phyloP scores from a whole-genome alignment of 2,113 vertebrate species.

The Leiothrix lutea region DNA sequence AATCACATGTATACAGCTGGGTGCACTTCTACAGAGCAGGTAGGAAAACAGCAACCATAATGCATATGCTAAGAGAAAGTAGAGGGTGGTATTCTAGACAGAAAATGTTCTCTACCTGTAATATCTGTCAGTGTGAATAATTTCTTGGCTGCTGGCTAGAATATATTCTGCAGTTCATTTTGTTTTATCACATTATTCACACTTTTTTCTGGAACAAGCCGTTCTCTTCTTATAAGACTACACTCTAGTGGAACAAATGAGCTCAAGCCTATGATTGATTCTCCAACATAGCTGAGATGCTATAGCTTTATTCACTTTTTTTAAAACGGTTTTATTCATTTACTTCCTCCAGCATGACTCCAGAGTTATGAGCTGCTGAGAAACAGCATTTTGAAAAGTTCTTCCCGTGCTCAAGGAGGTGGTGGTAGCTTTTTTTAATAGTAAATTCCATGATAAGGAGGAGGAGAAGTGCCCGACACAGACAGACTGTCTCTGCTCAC shows the following conservation, averaged over 20 bases:
- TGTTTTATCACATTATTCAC: conserved; percentile 64
- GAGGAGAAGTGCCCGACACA: conserved; percentile 40
- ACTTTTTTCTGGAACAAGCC: conserved; percentile 64
- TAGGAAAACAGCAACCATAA: neutral
- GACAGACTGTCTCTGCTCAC: conserved; percentile 68
- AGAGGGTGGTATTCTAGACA: conserved; percentile 11
- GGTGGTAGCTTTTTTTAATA: neutral
- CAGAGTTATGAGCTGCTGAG: conserved; percentile 32
- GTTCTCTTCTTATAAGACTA: conserved; percentile 39
- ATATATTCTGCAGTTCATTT: conserved; percentile 56
- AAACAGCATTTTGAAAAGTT: conserved; percentile 61
- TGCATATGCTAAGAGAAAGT: conserved; percentile 3
- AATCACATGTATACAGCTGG: neutral
- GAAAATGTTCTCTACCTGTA: conserved; percentile 54
- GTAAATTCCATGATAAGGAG: conserved; percentile 64
- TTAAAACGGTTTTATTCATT: conserved; percentile 49
- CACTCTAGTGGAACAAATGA: conserved; percentile 55
- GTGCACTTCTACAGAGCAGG: neutral
- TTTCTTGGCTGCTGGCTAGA: conserved; percentile 62
- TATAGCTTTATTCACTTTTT: conserved; percentile 39
- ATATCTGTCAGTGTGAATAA: conserved; percentile 60
- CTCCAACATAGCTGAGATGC: conserved; percentile 38
- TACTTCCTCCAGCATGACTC: conserved; percentile 16
- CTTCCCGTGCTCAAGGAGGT: conserved; percentile 50
- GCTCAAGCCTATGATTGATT: conserved; percentile 57